phyloP scores from a whole-genome alignment of 2,888 invertebrate species.

The Drosophila subsilvestris region DNA sequence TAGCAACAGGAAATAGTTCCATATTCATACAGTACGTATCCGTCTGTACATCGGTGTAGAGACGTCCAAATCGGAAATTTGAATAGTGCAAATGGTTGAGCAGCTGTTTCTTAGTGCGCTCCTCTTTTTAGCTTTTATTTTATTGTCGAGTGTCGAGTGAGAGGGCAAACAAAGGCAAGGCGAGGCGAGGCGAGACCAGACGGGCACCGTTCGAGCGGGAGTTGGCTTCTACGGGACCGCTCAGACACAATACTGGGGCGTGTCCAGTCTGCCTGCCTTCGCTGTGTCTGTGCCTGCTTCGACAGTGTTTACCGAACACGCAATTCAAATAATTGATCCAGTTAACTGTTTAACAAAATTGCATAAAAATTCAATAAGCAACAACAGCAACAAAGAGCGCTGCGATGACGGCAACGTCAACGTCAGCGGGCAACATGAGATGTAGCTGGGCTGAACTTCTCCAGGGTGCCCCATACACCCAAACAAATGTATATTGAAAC shows the following conservation, averaged over 20 bases:
- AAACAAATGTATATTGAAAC: constrained; percentile 55
- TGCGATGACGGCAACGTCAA: neutral
- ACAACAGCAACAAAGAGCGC: constrained; percentile 27
- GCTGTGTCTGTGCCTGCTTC: constrained; percentile 28
- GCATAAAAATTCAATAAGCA: constrained; percentile 76
- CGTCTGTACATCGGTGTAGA: neutral
- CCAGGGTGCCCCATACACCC: constrained; percentile 4
- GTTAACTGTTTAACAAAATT: constrained; percentile 71
- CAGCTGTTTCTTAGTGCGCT: constrained; percentile 53
- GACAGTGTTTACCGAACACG: constrained; percentile 75
- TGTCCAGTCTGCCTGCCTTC: constrained; percentile 18
- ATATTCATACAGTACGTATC: constrained; percentile 14
- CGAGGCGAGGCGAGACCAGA: constrained; percentile 7
- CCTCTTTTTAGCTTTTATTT: constrained; percentile 4
- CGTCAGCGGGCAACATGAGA: neutral
- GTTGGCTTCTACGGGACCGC: neutral
- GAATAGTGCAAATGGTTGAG: constrained; percentile 41
- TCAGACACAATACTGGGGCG: constrained; percentile 25
- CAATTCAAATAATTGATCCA: constrained; percentile 79
- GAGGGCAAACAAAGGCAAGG: constrained; percentile 32
- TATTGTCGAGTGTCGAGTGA: constrained; percentile 13
- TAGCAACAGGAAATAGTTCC: constrained; percentile 39
- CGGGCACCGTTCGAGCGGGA: neutral
- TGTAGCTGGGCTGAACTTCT: neutral
- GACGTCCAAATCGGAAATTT: constrained; percentile 19